A percentile compares a stretch with the other conserved stretches of the same genome.
Evolutionary conservation across 2,888 invertebrate genomes (phyloP).

Genomic region (Metallyticus violacea): DNA sequence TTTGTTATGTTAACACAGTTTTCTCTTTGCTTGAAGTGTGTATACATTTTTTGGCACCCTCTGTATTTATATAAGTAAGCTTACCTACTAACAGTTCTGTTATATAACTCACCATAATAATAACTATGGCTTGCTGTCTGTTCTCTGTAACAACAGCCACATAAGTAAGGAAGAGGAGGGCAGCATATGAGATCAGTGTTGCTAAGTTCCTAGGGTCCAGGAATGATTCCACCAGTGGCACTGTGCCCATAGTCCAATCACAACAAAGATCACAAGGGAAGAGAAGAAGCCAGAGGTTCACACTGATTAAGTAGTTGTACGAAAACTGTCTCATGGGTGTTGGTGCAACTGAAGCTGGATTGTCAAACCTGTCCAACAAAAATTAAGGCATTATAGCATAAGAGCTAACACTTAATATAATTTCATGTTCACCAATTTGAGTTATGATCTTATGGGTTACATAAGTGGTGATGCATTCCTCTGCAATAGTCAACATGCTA

Average conservation of each 20-base stretch:
- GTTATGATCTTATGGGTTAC: no score
- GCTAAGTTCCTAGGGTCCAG: slow-evolving; percentile 77
- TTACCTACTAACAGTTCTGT: no score
- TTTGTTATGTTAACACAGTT: no score
- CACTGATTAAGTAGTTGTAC: slow-evolving; percentile 86
- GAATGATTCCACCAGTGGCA: slow-evolving; percentile 78
- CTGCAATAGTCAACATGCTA: no score
- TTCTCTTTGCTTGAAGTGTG: no score
- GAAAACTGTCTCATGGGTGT: slow-evolving; percentile 85
- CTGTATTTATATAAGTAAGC: no score
- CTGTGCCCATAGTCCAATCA: slow-evolving; percentile 98
- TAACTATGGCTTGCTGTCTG: slow-evolving; percentile 60
- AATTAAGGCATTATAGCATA: no score
- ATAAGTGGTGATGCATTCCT: no score
- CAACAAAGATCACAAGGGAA: slow-evolving; percentile 90
- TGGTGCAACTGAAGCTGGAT: slow-evolving; percentile 88
- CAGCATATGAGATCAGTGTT: slow-evolving; percentile 66
- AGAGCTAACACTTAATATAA: no score
- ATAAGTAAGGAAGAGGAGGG: slow-evolving; percentile 56
- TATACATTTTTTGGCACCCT: no score
- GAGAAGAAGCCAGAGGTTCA: slow-evolving; percentile 87
- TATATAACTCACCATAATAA: slow-evolving; percentile 61
- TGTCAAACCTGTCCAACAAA: slow-evolving; percentile 75
- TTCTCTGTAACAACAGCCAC: slow-evolving; percentile 57
- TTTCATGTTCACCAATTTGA: no score